Evolutionary conservation across 2,888 invertebrate species (phyloP).

Genomic region (Thysanoteuthis rhombus): DNA sequence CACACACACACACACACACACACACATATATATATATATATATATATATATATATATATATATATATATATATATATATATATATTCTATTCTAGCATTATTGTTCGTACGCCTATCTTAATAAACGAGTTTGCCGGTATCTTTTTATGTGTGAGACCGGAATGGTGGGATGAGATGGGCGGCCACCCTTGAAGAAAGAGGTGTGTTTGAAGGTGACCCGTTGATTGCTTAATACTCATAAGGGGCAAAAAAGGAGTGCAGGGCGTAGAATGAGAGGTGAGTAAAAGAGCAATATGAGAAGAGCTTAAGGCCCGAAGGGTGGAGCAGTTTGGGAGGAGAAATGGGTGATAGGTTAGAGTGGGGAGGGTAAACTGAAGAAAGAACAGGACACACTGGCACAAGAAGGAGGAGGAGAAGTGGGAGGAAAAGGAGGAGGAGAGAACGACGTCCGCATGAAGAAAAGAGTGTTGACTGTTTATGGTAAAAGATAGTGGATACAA

Average conservation of each 20-base stretch:
- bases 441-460: not conserved
- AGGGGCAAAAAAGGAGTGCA: not conserved
- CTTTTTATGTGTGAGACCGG: not conserved
- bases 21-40: no score
- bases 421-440: not conserved
- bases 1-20: no score
- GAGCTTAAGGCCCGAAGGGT: not conserved
- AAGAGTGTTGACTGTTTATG: slow-evolving; percentile 12
- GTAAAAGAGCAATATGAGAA: slow-evolving; percentile 12
- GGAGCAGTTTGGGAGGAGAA: not conserved
- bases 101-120: not conserved
- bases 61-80: no score
- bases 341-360: not conserved
- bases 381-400: not conserved
- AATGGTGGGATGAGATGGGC: slow-evolving; percentile 12
- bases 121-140: not conserved
- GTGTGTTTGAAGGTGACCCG: not conserved
- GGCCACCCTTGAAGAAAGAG: slow-evolving; percentile 12
- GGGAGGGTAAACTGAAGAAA: not conserved
- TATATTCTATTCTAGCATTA: not conserved
- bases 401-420: not conserved
- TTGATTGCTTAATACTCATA: slow-evolving; percentile 12
- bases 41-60: no score
- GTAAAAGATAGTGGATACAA: not conserved
- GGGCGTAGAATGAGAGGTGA: not conserved